A percentile compares a stretch with the other conserved stretches of the same genome.
Evolutionary conservation across 2,797 vertebrate species (phyloP).

Genomic region (Oreortyx pictus): DNA sequence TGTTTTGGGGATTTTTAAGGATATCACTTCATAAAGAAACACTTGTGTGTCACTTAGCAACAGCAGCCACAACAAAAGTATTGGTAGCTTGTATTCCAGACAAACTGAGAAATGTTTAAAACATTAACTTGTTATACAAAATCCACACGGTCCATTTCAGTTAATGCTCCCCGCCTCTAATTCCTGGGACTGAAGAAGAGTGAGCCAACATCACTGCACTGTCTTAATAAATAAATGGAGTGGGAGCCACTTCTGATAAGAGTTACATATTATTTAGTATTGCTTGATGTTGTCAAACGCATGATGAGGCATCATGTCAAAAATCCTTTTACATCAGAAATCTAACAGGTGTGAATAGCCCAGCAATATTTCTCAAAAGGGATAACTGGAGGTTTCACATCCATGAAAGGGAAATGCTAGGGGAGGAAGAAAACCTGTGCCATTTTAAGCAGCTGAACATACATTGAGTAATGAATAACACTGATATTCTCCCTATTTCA

Average conservation of each 20-base stretch:
- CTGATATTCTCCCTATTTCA: neutral
- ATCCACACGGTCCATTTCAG: neutral
- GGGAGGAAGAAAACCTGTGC: neutral
- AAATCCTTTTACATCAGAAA: neutral
- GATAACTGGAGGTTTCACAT: neutral
- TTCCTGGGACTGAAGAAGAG: neutral
- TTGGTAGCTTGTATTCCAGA: slow-evolving; percentile 33
- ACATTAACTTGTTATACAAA: slow-evolving; percentile 30
- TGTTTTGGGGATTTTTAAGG: neutral
- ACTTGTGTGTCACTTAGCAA: slow-evolving; percentile 45
- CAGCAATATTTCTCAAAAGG: neutral
- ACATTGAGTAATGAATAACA: neutral
- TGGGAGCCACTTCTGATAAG: neutral
- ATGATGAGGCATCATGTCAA: neutral
- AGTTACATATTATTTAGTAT: neutral
- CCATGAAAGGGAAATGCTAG: neutral
- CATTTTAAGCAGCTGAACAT: neutral
- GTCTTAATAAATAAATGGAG: neutral
- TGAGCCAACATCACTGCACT: neutral
- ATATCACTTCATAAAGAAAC: slow-evolving; percentile 19
- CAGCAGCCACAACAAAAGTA: slow-evolving; percentile 8
- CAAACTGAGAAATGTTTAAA: slow-evolving; percentile 42
- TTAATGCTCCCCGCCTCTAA: neutral
- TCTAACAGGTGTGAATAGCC: neutral
- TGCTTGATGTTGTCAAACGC: neutral